phyloP scores from a whole-genome alignment of 2,888 invertebrate species.

The Calameuta filiformis region DNA sequence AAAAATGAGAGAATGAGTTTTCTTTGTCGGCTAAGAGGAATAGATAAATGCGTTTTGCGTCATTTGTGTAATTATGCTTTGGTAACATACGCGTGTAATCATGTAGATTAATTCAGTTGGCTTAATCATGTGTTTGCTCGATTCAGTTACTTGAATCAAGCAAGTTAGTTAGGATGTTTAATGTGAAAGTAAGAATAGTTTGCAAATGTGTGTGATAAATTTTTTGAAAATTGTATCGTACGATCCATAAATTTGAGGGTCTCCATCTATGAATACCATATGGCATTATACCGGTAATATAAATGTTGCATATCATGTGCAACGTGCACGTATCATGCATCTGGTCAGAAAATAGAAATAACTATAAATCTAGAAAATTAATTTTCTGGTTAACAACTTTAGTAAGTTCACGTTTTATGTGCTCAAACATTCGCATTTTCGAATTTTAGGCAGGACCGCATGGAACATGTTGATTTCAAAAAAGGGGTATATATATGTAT shows the following conservation, averaged over 20 bases:
- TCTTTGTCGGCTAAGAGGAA: neutral
- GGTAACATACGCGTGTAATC: neutral
- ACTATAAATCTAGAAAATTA: neutral
- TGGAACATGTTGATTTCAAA: neutral
- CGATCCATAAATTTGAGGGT: neutral
- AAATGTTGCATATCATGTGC: neutral
- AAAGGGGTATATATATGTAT: neutral
- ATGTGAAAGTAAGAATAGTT: neutral
- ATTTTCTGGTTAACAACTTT: neutral
- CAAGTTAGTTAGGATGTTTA: neutral
- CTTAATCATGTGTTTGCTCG: neutral
- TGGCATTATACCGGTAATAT: neutral
- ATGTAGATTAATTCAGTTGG: neutral
- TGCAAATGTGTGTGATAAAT: neutral
- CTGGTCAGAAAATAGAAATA: neutral
- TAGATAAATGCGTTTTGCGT: neutral
- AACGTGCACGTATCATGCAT: neutral
- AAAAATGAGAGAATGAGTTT: neutral
- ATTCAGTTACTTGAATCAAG: neutral
- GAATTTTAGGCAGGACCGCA: neutral
- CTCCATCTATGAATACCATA: neutral
- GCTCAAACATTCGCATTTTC: neutral
- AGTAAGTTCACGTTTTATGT: neutral
- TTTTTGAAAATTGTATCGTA: neutral
- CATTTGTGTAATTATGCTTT: neutral